Evolutionary conservation across 2,113 vertebrate genomes (phyloP).

Genomic region (Halcyon senegalensis): DNA sequence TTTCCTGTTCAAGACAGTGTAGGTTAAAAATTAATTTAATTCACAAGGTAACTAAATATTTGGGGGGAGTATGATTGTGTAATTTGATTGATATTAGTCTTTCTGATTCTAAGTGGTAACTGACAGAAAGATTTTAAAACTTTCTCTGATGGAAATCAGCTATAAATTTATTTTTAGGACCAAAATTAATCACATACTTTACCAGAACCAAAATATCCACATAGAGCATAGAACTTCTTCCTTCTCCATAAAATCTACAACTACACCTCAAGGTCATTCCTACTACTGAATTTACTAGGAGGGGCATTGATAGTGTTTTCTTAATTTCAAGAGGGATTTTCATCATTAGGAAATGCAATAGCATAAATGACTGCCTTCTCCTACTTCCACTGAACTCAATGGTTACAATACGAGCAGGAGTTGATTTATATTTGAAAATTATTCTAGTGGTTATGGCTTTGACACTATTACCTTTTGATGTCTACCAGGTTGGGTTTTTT

Average conservation of each 20-base stretch:
- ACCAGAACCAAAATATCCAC: neutral
- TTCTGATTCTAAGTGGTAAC: neutral
- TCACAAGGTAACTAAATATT: neutral
- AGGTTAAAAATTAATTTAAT: neutral
- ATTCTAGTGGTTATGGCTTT: neutral
- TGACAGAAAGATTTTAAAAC: neutral
- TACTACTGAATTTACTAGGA: neutral
- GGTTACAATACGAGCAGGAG: neutral
- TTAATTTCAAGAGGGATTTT: neutral
- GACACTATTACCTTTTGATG: neutral
- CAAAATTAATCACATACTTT: neutral
- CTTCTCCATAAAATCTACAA: neutral
- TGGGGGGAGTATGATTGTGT: neutral
- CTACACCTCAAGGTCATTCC: neutral
- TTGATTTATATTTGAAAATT: neutral
- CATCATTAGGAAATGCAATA: neutral
- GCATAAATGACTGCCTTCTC: neutral
- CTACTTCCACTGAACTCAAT: neutral
- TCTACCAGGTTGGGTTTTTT: neutral
- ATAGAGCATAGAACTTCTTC: neutral
- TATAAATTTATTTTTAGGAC: neutral
- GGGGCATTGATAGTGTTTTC: neutral
- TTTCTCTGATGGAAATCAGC: neutral
- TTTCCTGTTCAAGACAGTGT: neutral
- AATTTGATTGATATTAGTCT: neutral